phyloP scores from a whole-genome alignment of 2,113 vertebrate species.

The Erpornis zantholeuca region DNA sequence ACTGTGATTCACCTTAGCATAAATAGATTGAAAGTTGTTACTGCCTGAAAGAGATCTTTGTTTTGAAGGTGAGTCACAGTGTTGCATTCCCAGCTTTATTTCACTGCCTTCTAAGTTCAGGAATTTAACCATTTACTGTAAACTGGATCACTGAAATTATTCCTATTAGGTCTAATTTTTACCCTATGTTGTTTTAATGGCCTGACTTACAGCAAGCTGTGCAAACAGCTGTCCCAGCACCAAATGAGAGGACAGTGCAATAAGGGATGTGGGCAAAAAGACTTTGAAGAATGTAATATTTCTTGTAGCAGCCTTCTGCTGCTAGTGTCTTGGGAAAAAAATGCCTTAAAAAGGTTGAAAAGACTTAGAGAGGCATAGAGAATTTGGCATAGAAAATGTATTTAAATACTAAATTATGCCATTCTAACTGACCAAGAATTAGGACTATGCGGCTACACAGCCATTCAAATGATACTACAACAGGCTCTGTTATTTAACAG shows the following conservation, averaged over 20 bases:
- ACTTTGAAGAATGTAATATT: neutral
- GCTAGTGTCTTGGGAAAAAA: neutral
- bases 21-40: neutral
- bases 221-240: neutral
- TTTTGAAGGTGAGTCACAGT: neutral
- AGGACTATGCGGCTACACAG: neutral
- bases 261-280: neutral
- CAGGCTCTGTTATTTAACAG: neutral
- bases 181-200: neutral
- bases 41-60: conserved; percentile 1
- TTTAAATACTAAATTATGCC: neutral
- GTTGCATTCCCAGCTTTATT: neutral
- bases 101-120: neutral
- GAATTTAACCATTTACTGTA: neutral
- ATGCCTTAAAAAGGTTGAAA: neutral
- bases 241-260: neutral
- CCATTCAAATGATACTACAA: neutral
- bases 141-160: neutral
- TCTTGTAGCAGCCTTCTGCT: neutral
- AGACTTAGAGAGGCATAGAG: neutral
- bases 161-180: neutral
- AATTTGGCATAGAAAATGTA: neutral
- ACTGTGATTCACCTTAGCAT: neutral
- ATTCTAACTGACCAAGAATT: neutral
- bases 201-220: neutral